Evolutionary conservation across 2,113 vertebrate species (phyloP).

Genomic region (Talpa occidentalis): DNA sequence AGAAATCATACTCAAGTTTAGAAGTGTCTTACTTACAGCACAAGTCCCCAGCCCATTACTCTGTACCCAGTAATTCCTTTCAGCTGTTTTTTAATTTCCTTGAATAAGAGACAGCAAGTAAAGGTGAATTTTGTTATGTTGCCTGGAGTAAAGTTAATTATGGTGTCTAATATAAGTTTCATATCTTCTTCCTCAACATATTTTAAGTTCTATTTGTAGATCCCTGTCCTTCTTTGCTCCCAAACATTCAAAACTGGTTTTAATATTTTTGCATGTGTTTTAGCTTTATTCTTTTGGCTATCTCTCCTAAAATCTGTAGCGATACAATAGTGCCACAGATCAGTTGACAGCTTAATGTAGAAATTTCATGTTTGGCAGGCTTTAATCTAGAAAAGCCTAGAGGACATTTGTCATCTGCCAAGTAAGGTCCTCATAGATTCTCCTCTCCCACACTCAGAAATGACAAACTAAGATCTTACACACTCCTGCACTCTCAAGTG

Average conservation of each 20-base stretch:
- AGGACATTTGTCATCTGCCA: conserved; percentile 27
- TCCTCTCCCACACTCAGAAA: conserved; percentile 26
- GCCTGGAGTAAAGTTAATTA: not conserved
- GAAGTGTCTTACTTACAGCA: not conserved
- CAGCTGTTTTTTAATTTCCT: not conserved
- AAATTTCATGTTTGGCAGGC: conserved; percentile 62
- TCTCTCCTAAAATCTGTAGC: conserved; percentile 47
- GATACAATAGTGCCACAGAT: conserved; percentile 67
- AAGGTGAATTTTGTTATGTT: not conserved
- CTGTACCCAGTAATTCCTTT: not conserved
- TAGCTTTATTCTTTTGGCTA: conserved; percentile 51
- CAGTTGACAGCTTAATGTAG: conserved; percentile 61
- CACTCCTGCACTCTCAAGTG: not conserved
- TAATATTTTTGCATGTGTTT: conserved; percentile 69
- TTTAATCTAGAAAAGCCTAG: conserved; percentile 55
- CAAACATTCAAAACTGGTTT: conserved; percentile 61
- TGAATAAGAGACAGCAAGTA: not conserved
- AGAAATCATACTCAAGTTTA: not conserved
- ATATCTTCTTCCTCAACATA: not conserved
- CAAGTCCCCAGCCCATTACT: not conserved
- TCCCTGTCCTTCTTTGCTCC: conserved; percentile 61
- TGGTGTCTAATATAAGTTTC: not conserved
- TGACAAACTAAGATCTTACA: conserved; percentile 48
- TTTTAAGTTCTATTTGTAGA: conserved; percentile 44
- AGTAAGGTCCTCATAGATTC: conserved; percentile 22